Evolutionary conservation across 2,888 invertebrate species (phyloP).

Genomic region (Dasysyrphus albostriatus): DNA sequence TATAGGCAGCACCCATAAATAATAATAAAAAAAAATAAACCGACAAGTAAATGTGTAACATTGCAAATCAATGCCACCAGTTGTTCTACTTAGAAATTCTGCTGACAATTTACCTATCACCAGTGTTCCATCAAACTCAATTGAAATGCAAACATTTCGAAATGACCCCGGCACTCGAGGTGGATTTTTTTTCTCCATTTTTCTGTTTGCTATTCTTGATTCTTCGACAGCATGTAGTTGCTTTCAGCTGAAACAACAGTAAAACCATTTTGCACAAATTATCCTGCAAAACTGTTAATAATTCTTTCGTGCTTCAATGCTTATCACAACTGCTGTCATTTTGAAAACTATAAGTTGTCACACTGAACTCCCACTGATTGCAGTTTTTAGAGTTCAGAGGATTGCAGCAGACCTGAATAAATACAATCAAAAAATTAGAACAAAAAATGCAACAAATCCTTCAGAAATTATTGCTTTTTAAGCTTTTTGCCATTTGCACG

Average conservation of each 20-base stretch:
- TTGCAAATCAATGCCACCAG: slow-evolving; percentile 18
- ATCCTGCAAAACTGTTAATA: slow-evolving; percentile 42
- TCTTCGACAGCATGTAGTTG: background rate
- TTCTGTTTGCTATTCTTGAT: background rate
- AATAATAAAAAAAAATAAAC: background rate
- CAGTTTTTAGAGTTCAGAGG: slow-evolving; percentile 11
- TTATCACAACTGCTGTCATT: slow-evolving; percentile 2
- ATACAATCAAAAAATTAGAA: background rate
- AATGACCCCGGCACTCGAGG: slow-evolving; percentile 26
- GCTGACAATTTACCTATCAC: slow-evolving; percentile 39
- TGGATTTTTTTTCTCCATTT: no score
- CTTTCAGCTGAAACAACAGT: background rate
- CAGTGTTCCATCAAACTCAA: slow-evolving; percentile 44
- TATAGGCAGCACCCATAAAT: background rate
- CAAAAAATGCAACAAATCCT: slow-evolving; percentile 26
- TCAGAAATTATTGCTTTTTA: slow-evolving; percentile 26
- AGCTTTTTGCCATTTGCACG: background rate
- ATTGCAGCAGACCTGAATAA: background rate
- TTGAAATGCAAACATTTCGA: slow-evolving; percentile 59
- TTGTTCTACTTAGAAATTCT: slow-evolving; percentile 48
- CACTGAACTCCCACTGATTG: background rate
- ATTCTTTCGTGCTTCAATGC: background rate
- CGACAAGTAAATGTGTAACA: slow-evolving; percentile 16
- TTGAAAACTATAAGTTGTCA: slow-evolving; percentile 51
- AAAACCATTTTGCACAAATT: slow-evolving; percentile 44